Percentiles rank a stretch among this genome's conserved stretches.
These are phyloP conservation scores for Ophthalmolycus amberensis DNA, from an alignment of 2,113 vertebrate genomes.

Conservation along the genomic window DNA sequence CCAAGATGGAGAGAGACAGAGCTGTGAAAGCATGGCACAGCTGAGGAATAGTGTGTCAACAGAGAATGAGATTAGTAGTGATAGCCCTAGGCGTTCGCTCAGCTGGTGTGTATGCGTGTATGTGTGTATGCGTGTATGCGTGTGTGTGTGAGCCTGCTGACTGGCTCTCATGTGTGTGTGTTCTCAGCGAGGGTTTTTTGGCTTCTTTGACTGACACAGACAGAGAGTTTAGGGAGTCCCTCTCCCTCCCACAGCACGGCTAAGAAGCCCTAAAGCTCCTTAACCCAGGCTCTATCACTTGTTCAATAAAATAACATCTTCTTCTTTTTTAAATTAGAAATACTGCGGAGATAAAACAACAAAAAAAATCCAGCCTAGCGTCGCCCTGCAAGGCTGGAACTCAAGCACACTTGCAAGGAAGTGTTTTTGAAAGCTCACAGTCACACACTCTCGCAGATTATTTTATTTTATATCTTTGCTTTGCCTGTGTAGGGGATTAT, in stretches of 20 bases:
- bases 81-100: conserved; percentile 62
- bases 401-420: conserved; percentile 14
- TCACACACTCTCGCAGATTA: background rate
- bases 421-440: background rate
- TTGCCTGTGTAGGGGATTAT: conserved; percentile 36
- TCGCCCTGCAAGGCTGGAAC: conserved; percentile 13
- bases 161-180: conserved; percentile 47
- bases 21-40: conserved; percentile 57
- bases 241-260: conserved; percentile 58
- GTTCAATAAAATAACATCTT: conserved; percentile 54
- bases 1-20: conserved; percentile 25
- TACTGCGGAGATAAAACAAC: conserved; percentile 52
- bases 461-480: conserved; percentile 1
- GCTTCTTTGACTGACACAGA: conserved; percentile 65
- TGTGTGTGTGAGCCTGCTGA: background rate
- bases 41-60: conserved; percentile 71
- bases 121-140: background rate
- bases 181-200: conserved; percentile 61
- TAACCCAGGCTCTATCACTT: conserved; percentile 52
- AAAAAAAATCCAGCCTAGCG: conserved; percentile 20
- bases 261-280: conserved; percentile 68
- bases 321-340: conserved; percentile 27
- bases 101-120: conserved; percentile 46
- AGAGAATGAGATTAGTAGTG: conserved; percentile 71
- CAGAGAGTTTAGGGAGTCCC: conserved; percentile 64